These are phyloP conservation scores for Phrynocephalus versicolor DNA, from an alignment of 2,113 vertebrate genomes.

Conservation along the genomic window DNA sequence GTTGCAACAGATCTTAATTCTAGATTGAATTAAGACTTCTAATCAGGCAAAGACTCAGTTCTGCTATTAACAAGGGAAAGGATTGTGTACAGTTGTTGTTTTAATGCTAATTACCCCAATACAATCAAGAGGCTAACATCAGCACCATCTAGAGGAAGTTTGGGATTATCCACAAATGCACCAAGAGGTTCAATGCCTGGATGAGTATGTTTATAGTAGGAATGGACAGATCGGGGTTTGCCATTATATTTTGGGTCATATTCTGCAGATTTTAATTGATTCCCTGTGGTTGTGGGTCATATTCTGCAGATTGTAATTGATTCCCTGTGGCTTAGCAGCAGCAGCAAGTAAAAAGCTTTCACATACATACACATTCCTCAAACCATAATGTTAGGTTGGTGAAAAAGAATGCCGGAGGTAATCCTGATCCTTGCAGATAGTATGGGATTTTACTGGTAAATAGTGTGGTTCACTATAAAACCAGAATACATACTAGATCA, in stretches of 20 bases:
- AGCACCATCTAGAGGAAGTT: constrained; percentile 22
- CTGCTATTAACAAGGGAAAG: rapidly evolving
- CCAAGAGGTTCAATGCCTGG: not conserved
- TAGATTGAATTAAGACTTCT: constrained; percentile 18
- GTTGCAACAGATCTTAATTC: constrained; percentile 15
- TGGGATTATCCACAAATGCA: not conserved
- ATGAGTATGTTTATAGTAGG: not conserved
- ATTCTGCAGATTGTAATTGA: not conserved
- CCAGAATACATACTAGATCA: not conserved
- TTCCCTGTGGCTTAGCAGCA: not conserved
- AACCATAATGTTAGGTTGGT: not conserved
- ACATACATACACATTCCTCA: not conserved
- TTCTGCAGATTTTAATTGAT: not conserved
- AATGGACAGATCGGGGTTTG: not conserved
- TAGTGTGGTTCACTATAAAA: not conserved
- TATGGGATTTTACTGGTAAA: not conserved
- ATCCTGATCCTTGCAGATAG: not conserved
- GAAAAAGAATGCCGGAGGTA: not conserved
- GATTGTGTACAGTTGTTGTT: not conserved
- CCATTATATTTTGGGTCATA: not conserved
- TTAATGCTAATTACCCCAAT: not conserved
- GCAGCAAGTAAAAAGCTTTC: not conserved
- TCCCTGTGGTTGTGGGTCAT: too few relatives aligned
- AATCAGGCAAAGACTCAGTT: not conserved
- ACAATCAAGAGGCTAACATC: not conserved